Evolutionary conservation across 2,113 vertebrate species (phyloP).

Genomic region (Chauna torquata): DNA sequence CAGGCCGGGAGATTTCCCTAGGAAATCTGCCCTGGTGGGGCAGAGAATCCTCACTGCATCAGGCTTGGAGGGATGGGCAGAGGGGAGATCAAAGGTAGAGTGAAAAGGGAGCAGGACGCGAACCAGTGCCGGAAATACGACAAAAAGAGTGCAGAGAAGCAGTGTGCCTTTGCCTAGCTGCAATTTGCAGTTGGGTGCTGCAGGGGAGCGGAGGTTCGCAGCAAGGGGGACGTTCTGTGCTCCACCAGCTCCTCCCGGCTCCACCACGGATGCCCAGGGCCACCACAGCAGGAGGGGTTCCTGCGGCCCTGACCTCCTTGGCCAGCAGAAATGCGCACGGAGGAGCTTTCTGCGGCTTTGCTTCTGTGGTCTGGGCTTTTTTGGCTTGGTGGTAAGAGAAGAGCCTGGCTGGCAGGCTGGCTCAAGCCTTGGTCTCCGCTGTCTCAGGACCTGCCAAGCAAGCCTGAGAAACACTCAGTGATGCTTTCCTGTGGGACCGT

Average conservation of each 20-base stretch:
- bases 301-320: neutral
- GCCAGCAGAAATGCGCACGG: neutral
- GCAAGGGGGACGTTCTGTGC: too few species aligned
- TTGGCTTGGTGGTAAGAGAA: neutral
- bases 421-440: neutral
- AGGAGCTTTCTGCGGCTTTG: neutral
- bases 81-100: neutral
- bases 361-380: neutral
- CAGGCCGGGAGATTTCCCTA: neutral
- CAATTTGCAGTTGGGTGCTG: neutral
- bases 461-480: accelerated
- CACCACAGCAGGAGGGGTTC: too few species aligned
- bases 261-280: neutral
- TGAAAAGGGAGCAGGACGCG: neutral
- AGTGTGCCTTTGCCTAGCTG: neutral
- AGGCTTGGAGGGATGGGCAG: neutral
- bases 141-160: neutral
- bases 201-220: neutral
- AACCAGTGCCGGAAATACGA: neutral
- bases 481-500: neutral
- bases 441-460: neutral
- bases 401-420: neutral
- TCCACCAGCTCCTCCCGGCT: neutral
- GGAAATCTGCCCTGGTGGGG: neutral
- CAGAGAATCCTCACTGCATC: neutral